Evolutionary conservation across 30 jellyfish, hydroid and myxozoan species (phyloP).

Genomic region (Cassiopea andromeda): DNA sequence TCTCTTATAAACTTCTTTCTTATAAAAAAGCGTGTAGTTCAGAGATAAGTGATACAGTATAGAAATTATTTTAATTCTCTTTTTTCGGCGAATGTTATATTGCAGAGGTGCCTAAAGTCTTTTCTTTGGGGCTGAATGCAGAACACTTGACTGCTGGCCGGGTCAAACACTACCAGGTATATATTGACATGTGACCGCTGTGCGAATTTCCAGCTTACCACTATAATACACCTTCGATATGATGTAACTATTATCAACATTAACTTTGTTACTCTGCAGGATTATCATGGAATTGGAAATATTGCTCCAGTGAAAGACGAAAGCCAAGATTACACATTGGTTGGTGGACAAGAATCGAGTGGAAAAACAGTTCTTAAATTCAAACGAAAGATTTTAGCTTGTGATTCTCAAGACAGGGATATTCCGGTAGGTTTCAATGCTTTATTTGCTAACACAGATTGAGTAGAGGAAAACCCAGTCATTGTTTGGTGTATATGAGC

Average conservation of each 20-base stretch:
- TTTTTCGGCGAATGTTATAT: too few relatives aligned
- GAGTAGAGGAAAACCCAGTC: too few relatives aligned
- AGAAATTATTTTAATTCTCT: too few relatives aligned
- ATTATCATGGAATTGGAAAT: conserved; percentile 18
- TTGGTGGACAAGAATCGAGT: conserved; percentile 19
- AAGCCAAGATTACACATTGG: conserved; percentile 35
- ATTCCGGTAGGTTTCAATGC: conserved; percentile 9
- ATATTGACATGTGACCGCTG: too few relatives aligned
- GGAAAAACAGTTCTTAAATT: conserved; percentile 24
- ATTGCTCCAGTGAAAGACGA: conserved; percentile 22
- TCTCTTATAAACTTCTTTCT: too few relatives aligned
- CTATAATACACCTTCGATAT: neutral
- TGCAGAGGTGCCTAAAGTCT: too few relatives aligned
- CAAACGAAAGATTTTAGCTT: conserved; percentile 11
- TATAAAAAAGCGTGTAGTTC: too few relatives aligned
- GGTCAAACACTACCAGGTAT: too few relatives aligned
- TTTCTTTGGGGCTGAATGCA: too few relatives aligned
- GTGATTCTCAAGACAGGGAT: conserved; percentile 31
- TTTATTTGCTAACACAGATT: neutral
- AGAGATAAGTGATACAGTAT: too few relatives aligned
- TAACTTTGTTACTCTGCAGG: conserved; percentile 12
- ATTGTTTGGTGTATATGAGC: neutral
- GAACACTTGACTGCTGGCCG: too few relatives aligned
- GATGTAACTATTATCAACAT: too few relatives aligned
- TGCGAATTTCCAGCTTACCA: neutral